These are phyloP conservation scores for Diuraphis noxia DNA, from an alignment of 1,140 invertebrate genomes.

Conservation along the genomic window DNA sequence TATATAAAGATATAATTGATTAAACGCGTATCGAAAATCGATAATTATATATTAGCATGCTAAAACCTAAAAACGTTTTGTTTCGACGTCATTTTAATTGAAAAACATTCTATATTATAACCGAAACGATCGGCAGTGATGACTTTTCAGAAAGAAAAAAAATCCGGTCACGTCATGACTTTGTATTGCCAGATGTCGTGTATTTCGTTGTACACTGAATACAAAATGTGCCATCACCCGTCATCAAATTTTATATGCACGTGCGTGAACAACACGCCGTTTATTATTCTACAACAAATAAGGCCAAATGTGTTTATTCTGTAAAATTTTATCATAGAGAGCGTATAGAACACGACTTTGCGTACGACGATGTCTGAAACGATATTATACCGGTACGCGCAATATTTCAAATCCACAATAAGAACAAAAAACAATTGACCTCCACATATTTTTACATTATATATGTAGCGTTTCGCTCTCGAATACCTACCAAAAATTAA, in stretches of 20 bases:
- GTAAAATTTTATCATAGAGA: conserved; percentile 21
- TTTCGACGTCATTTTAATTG: background rate
- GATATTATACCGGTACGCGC: background rate
- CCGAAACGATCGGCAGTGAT: too few species aligned
- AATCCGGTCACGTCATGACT: conserved; percentile 36
- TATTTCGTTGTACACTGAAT: conserved; percentile 35
- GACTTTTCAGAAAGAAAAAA: background rate
- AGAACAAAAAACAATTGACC: background rate
- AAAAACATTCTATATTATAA: background rate
- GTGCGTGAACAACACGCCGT: conserved; percentile 33
- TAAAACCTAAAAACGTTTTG: background rate
- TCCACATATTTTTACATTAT: background rate
- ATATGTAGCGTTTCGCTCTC: background rate
- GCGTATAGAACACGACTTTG: background rate
- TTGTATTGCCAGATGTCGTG: conserved; percentile 28
- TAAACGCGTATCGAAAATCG: background rate
- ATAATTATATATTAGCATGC: background rate
- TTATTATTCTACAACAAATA: conserved; percentile 36
- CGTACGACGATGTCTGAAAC: background rate
- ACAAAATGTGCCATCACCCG: conserved; percentile 25
- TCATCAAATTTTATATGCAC: conserved; percentile 41
- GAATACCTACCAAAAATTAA: background rate
- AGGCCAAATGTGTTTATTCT: conserved; percentile 33
- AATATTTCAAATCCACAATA: background rate
- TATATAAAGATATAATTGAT: background rate